Conservation (phyloP, 2,888 invertebrate genomes). For the Thysanoteuthis rhombus region DNA sequence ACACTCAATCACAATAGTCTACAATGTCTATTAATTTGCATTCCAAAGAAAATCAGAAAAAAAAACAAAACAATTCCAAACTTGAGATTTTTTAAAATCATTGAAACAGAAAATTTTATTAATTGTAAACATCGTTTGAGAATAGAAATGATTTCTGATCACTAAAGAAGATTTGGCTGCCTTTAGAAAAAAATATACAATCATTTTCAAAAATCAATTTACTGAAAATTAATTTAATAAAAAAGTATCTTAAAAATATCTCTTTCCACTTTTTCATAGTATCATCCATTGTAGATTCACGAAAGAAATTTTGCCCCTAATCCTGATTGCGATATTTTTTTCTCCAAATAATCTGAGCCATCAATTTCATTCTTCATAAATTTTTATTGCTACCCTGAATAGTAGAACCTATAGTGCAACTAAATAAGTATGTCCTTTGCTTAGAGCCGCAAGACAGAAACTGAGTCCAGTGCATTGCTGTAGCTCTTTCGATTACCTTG, state of each 20-base stretch:
- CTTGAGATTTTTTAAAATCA: not conserved
- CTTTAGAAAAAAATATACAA: too few relatives aligned
- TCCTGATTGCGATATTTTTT: too few relatives aligned
- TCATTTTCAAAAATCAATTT: not conserved
- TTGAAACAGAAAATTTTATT: not conserved
- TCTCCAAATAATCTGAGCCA: too few relatives aligned
- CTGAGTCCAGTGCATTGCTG: too few relatives aligned
- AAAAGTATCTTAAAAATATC: not conserved
- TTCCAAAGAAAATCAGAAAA: not conserved
- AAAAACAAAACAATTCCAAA: not conserved
- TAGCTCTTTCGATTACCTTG: too few relatives aligned
- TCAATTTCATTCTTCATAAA: too few relatives aligned
- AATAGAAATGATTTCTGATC: not conserved
- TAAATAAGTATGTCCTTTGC: too few relatives aligned
- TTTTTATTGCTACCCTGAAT: too few relatives aligned
- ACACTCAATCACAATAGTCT: not conserved
- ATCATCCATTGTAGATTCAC: not conserved
- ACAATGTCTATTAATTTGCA: not conserved
- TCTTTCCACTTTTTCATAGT: not conserved
- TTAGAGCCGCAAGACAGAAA: too few relatives aligned
- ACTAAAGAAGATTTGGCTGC: not conserved
- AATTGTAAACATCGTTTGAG: not conserved
- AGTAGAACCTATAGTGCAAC: too few relatives aligned
- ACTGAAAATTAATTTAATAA: not conserved
- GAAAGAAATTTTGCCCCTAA: too few relatives aligned